Conservation (phyloP, 2,797 vertebrate species). For the Micromesistius poutassou region DNA sequence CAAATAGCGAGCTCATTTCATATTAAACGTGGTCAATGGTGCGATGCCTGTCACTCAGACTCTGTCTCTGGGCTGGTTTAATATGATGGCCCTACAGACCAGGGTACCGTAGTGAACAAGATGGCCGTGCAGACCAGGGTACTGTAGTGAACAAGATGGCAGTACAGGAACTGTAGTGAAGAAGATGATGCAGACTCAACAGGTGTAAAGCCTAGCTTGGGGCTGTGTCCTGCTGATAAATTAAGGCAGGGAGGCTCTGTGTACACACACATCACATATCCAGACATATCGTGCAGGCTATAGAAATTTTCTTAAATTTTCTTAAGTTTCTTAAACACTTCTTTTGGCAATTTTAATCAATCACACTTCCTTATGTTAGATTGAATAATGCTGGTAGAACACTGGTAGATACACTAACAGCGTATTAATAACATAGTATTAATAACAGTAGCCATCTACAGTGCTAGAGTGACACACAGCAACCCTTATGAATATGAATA, state of each 20-base stretch:
- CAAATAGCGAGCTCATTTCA: slow-evolving; percentile 33
- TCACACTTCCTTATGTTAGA: neutral
- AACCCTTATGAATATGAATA: neutral
- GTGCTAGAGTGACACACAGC: slow-evolving; percentile 2
- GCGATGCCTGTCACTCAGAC: slow-evolving; percentile 54
- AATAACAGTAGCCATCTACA: slow-evolving; percentile 15
- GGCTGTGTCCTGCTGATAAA: slow-evolving; percentile 38
- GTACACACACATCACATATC: slow-evolving; percentile 23
- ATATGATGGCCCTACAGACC: neutral
- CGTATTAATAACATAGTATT: neutral
- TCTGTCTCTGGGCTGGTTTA: slow-evolving; percentile 7
- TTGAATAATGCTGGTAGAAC: neutral
- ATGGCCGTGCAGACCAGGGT: neutral
- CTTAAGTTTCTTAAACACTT: too few species aligned
- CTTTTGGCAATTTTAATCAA: neutral
- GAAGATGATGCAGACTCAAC: slow-evolving; percentile 53
- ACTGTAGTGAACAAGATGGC: neutral
- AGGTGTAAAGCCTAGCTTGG: slow-evolving; percentile 44
- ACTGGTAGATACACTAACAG: neutral
- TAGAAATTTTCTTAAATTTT: neutral
- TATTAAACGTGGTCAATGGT: slow-evolving; percentile 42
- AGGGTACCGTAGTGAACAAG: slow-evolving; percentile 1
- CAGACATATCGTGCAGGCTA: slow-evolving; percentile 6
- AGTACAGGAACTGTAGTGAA: neutral
- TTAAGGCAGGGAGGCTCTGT: slow-evolving; percentile 30